A percentile compares a stretch with the other conserved stretches of the same genome.
Conservation (phyloP, 2,113 vertebrate species). For the Narcine bancroftii region DNA sequence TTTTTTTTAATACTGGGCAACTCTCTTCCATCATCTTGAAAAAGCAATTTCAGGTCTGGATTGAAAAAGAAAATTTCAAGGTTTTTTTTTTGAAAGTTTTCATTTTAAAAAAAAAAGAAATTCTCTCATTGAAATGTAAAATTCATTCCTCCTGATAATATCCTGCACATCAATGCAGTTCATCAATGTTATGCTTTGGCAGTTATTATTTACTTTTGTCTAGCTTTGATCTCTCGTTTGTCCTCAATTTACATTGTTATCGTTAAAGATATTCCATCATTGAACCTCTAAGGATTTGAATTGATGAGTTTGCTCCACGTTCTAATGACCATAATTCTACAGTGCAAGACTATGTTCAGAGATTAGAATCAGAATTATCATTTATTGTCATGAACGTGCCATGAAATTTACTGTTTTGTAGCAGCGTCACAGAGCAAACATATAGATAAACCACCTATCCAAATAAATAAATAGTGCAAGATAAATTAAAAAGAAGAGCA, state of each 20-base stretch:
- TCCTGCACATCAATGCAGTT: background rate
- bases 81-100: too few species aligned
- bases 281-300: background rate
- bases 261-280: background rate
- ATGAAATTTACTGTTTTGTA: too few species aligned
- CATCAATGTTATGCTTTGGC: background rate
- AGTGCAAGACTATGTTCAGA: background rate
- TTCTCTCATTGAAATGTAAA: background rate
- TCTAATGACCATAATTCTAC: background rate
- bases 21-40: background rate
- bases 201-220: background rate
- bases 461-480: too few species aligned
- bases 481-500: too few species aligned
- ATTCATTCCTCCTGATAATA: background rate
- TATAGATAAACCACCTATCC: too few species aligned
- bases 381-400: too few species aligned
- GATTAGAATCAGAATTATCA: too few species aligned
- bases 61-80: background rate
- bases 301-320: background rate
- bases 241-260: background rate
- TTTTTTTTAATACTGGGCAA: too few species aligned
- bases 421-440: too few species aligned
- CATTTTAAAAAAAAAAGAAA: too few species aligned
- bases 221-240: background rate
- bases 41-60: background rate